A percentile compares a stretch with the other conserved stretches of the same genome.
Evolutionary conservation across 2,113 vertebrate genomes (phyloP).

Genomic region (Pygoscelis adeliae): DNA sequence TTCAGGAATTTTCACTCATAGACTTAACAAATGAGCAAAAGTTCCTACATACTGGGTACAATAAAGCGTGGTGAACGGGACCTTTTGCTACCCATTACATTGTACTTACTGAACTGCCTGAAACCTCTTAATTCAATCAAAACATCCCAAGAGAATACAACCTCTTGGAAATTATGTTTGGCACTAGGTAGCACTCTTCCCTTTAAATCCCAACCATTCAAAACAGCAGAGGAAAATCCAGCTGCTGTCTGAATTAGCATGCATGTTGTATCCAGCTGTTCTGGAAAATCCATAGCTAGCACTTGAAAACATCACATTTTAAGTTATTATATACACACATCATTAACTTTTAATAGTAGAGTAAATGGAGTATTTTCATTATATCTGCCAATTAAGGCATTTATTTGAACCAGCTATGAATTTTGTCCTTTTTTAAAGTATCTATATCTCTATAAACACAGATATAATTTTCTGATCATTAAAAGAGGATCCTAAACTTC

Average conservation of each 20-base stretch:
- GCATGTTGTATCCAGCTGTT: not conserved
- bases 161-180: not conserved
- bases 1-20: not conserved
- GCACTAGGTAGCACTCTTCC: not conserved
- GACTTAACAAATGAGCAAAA: not conserved
- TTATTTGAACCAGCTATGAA: not conserved
- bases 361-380: not conserved
- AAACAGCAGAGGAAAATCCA: not conserved
- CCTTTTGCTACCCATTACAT: not conserved
- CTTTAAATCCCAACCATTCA: not conserved
- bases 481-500: not conserved
- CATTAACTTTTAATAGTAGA: constrained; percentile 28
- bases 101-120: not conserved
- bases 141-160: not conserved
- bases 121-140: not conserved
- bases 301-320: constrained; percentile 34
- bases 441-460: not conserved
- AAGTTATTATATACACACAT: not conserved
- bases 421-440: not conserved
- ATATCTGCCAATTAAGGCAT: not conserved
- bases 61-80: not conserved
- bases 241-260: not conserved
- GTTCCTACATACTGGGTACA: not conserved
- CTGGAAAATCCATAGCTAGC: constrained; percentile 6
- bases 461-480: constrained; percentile 4